These are phyloP conservation scores for Brachyhypopomus occidentalis DNA, from an alignment of 2,113 vertebrate species.

Conservation along the genomic window DNA sequence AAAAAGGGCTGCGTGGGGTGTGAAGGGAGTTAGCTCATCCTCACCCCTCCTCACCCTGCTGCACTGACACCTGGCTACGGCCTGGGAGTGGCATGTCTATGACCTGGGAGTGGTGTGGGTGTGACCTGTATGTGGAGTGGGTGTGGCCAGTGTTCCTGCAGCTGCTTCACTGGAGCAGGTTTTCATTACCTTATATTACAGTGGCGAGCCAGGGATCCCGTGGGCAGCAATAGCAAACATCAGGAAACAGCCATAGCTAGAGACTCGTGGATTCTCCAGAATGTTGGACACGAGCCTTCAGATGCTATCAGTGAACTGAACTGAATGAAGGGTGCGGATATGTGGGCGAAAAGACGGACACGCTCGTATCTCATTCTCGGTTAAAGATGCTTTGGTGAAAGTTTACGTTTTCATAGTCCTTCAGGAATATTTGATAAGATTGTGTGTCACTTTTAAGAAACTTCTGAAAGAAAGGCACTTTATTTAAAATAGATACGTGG, in stretches of 20 bases:
- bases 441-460: constrained; percentile 45
- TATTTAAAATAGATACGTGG: constrained; percentile 52
- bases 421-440: constrained; percentile 48
- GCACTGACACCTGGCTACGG: not conserved
- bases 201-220: not conserved
- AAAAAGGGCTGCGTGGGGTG: not conserved
- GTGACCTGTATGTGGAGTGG: not conserved
- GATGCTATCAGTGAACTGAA: not conserved
- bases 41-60: too few species aligned
- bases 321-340: not conserved
- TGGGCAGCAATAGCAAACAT: not conserved
- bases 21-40: not conserved
- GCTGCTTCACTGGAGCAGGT: not conserved
- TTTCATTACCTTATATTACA: constrained; percentile 20
- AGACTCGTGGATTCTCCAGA: not conserved
- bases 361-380: not conserved
- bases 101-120: not conserved
- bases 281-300: not conserved
- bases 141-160: constrained; percentile 17
- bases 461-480: constrained; percentile 58
- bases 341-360: not conserved
- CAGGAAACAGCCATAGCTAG: constrained; percentile 7
- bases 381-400: constrained; percentile 17
- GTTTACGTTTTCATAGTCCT: constrained; percentile 54
- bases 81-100: not conserved